Percentiles rank a stretch among this genome's conserved stretches.
phyloP scores from a whole-genome alignment of 2,113 vertebrate genomes.

The Passerina amoena region DNA sequence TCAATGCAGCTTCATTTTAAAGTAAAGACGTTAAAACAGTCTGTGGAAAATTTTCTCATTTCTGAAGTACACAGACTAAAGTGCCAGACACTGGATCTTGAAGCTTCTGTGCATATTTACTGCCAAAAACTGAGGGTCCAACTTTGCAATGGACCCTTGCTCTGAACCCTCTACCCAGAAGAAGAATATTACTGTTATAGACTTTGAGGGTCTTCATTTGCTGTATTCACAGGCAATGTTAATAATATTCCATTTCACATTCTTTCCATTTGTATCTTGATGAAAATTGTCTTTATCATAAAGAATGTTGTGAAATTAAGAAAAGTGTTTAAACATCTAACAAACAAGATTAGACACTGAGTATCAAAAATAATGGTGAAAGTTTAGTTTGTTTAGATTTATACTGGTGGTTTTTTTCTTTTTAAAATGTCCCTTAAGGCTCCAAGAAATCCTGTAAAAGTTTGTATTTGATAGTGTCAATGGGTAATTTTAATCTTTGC shows the following conservation, averaged over 20 bases:
- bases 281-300: not conserved
- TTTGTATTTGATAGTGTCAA: not conserved
- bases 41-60: not conserved
- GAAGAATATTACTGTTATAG: not conserved
- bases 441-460: not conserved
- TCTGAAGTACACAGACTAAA: not conserved
- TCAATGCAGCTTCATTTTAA: not conserved
- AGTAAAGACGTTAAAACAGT: not conserved
- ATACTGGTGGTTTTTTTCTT: accelerated
- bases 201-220: not conserved
- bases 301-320: not conserved
- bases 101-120: not conserved
- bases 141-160: not conserved
- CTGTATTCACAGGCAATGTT: not conserved
- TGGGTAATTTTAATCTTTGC: not conserved
- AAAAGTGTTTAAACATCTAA: not conserved
- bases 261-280: not conserved
- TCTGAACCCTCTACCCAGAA: not conserved
- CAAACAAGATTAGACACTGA: not conserved
- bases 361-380: not conserved
- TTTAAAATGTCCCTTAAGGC: not conserved
- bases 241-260: not conserved
- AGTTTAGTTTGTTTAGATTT: not conserved
- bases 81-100: not conserved
- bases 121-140: not conserved